Conservation (phyloP, 2,797 vertebrate genomes). For the Diplodus puntazzo region DNA sequence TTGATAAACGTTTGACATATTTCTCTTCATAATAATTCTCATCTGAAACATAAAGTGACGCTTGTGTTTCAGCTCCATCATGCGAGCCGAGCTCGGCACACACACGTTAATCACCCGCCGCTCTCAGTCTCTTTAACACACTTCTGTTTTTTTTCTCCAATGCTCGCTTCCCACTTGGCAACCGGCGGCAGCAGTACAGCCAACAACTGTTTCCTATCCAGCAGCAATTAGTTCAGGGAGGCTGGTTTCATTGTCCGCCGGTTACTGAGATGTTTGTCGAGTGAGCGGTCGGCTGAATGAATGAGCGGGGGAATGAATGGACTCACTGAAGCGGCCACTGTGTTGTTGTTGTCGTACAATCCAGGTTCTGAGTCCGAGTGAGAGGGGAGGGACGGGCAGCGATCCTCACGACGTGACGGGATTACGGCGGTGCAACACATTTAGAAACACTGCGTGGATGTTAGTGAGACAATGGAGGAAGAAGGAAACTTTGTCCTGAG, state of each 20-base stretch:
- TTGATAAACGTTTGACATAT: not conserved
- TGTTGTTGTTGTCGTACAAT: slow-evolving; percentile 19
- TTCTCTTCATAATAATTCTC: not conserved
- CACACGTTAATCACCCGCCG: not conserved
- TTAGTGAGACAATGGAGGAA: not conserved
- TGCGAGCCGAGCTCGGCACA: not conserved
- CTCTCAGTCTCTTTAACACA: slow-evolving; percentile 9
- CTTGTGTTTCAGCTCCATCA: not conserved
- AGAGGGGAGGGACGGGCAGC: not conserved
- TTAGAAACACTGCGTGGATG: not conserved
- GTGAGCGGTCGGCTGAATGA: slow-evolving; percentile 6
- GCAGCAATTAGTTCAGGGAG: slow-evolving; percentile 53
- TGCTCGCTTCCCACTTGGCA: slow-evolving; percentile 43
- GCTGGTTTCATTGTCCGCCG: slow-evolving; percentile 37
- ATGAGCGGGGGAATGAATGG: slow-evolving; percentile 8
- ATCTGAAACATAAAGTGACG: not conserved
- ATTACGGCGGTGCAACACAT: not conserved
- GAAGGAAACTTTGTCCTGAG: not conserved
- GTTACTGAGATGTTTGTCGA: slow-evolving; percentile 52
- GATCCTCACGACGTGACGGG: not conserved
- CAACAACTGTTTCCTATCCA: slow-evolving; percentile 52
- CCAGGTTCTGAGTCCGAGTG: slow-evolving; percentile 9
- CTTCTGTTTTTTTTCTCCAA: slow-evolving; percentile 1
- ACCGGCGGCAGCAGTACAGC: slow-evolving; percentile 17
- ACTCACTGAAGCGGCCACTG: not conserved